Evolutionary conservation across 2,113 vertebrate species (phyloP).

Genomic region (Eptesicus fuscus): DNA sequence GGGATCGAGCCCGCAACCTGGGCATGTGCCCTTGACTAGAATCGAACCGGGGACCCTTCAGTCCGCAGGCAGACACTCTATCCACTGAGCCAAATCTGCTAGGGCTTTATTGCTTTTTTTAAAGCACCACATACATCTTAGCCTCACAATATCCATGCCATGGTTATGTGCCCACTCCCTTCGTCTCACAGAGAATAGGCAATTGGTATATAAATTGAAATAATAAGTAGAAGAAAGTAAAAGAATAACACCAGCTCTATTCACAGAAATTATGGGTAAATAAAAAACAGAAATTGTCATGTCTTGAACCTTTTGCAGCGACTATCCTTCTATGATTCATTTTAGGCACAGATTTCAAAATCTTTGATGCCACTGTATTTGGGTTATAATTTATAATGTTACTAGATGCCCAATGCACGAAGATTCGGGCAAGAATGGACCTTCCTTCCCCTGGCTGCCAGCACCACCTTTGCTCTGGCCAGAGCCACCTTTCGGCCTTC

Average conservation of each 20-base stretch:
- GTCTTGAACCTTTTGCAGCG: background rate
- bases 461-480: no score
- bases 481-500: no score
- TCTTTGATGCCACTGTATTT: slow-evolving; percentile 6
- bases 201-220: background rate
- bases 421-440: no score
- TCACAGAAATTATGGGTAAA: background rate
- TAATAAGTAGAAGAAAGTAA: background rate
- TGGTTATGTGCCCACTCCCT: background rate
- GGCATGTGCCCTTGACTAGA: no score
- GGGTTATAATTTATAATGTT: slow-evolving; percentile 57
- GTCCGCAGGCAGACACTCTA: no score
- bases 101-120: no score
- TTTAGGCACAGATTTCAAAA: slow-evolving; percentile 26
- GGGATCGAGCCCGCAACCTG: no score
- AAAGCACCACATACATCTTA: background rate
- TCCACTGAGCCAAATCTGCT: no score
- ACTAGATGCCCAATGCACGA: background rate
- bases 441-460: no score
- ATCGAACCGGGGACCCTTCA: no score
- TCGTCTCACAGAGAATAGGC: background rate
- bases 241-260: background rate
- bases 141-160: background rate
- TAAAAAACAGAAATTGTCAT: background rate
- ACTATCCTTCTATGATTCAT: background rate